phyloP scores from a whole-genome alignment of 2,113 vertebrate genomes.

The Narcine bancroftii region DNA sequence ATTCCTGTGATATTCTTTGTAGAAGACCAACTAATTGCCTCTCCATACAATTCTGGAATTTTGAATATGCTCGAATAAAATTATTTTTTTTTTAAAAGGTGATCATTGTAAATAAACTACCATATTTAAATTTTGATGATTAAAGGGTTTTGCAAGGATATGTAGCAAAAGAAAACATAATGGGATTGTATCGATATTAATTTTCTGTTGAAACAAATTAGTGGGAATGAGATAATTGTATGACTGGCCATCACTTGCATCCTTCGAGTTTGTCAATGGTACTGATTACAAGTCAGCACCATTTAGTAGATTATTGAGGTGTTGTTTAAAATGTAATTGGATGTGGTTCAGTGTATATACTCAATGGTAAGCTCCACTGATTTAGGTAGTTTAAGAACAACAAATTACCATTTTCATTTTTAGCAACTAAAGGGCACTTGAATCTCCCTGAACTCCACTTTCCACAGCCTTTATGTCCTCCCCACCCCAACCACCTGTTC shows the following conservation, averaged over 20 bases:
- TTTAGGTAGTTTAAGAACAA: background rate
- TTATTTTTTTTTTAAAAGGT: conserved; percentile 27
- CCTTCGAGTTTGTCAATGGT: background rate
- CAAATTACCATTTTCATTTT: too few species aligned
- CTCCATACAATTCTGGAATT: background rate
- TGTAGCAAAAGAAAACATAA: background rate
- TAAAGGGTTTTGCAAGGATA: background rate
- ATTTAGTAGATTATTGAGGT: background rate
- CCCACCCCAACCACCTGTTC: too few species aligned
- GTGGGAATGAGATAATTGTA: background rate
- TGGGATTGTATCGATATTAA: background rate
- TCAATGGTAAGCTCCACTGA: background rate
- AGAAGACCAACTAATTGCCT: background rate
- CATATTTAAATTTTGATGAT: background rate
- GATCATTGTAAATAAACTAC: background rate
- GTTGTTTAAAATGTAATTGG: background rate
- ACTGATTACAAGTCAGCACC: background rate
- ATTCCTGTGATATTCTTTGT: conserved; percentile 3
- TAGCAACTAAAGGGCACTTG: background rate
- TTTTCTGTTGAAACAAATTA: background rate
- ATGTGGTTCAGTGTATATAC: background rate
- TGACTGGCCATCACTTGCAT: background rate
- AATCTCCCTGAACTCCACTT: background rate
- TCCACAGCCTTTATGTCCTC: too few species aligned
- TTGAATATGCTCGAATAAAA: background rate